These are phyloP conservation scores for Ganaspis sp. DNA, from an alignment of 1,140 invertebrate genomes.

Conservation along the genomic window DNA sequence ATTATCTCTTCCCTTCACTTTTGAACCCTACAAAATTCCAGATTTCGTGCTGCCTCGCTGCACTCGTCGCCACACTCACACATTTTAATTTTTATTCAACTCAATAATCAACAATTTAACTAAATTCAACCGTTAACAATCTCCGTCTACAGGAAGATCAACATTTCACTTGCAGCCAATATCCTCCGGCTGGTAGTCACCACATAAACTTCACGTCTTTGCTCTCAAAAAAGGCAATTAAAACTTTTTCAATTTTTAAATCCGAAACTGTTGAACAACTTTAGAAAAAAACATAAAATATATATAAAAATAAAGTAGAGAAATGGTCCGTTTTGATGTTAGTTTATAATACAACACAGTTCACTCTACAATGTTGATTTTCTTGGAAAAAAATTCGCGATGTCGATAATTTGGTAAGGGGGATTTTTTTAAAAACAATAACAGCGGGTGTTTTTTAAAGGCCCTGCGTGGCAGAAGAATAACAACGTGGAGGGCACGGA, in stretches of 20 bases:
- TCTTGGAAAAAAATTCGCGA: neutral
- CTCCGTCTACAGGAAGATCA: too few species aligned
- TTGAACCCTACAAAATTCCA: conserved; percentile 17
- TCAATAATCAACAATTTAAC: neutral
- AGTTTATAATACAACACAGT: too few species aligned
- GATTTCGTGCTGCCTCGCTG: conserved; percentile 48
- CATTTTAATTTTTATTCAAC: conserved; percentile 58
- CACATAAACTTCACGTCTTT: neutral
- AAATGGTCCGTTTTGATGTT: too few species aligned
- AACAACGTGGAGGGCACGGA: conserved; percentile 50
- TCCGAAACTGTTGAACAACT: too few species aligned
- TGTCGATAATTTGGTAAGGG: neutral
- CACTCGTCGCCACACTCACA: conserved; percentile 69
- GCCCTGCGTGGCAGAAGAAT: neutral
- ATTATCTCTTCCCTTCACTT: neutral
- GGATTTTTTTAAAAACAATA: neutral
- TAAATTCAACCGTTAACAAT: neutral
- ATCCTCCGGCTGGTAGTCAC: neutral
- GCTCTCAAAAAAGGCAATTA: neutral
- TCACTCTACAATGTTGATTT: neutral
- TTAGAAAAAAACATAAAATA: too few species aligned
- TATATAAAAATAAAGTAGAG: too few species aligned
- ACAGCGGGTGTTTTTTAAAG: neutral
- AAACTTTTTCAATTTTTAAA: too few species aligned
- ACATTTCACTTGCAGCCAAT: neutral